Conservation (phyloP, 1,140 invertebrate species). For the Aphelenchoides avenae region DNA sequence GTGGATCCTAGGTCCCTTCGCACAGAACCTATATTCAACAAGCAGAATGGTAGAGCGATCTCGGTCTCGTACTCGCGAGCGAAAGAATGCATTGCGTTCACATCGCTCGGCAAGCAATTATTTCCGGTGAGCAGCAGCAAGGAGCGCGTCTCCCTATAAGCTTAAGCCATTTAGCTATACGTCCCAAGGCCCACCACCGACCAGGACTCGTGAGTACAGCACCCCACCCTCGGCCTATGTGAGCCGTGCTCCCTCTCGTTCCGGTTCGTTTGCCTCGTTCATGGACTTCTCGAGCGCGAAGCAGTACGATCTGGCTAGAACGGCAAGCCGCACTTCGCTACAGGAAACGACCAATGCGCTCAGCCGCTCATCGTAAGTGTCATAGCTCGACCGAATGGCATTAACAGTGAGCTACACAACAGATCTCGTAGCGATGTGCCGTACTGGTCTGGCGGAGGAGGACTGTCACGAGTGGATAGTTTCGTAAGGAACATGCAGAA, state of each 20-base stretch:
- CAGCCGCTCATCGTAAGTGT: slow-evolving; percentile 49
- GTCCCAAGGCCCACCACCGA: slow-evolving; percentile 47
- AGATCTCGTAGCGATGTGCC: slow-evolving; percentile 56
- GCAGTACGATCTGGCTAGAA: slow-evolving; percentile 52
- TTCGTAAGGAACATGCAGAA: slow-evolving; percentile 52
- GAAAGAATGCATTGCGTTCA: slow-evolving; percentile 48
- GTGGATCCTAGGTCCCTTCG: slow-evolving; percentile 48
- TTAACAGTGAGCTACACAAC: slow-evolving; percentile 7
- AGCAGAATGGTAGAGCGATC: slow-evolving; percentile 54
- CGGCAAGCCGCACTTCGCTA: slow-evolving; percentile 48
- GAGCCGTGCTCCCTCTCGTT: slow-evolving; percentile 49
- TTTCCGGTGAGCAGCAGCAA: slow-evolving; percentile 1
- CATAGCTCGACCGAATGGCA: not conserved
- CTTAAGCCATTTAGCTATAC: slow-evolving; percentile 37
- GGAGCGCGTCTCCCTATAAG: slow-evolving; percentile 1
- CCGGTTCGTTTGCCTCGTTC: slow-evolving; percentile 56
- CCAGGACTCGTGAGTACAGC: slow-evolving; percentile 54
- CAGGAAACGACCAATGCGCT: slow-evolving; percentile 48
- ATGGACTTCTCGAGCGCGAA: slow-evolving; percentile 54
- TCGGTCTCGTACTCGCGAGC: slow-evolving; percentile 58
- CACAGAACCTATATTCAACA: slow-evolving; percentile 52
- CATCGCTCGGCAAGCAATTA: slow-evolving; percentile 52
- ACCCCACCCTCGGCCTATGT: slow-evolving; percentile 48
- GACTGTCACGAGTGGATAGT: slow-evolving; percentile 56
- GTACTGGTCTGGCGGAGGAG: slow-evolving; percentile 48